These are phyloP conservation scores for Myzus persicae DNA, from an alignment of 1,140 invertebrate species.

Conservation along the genomic window DNA sequence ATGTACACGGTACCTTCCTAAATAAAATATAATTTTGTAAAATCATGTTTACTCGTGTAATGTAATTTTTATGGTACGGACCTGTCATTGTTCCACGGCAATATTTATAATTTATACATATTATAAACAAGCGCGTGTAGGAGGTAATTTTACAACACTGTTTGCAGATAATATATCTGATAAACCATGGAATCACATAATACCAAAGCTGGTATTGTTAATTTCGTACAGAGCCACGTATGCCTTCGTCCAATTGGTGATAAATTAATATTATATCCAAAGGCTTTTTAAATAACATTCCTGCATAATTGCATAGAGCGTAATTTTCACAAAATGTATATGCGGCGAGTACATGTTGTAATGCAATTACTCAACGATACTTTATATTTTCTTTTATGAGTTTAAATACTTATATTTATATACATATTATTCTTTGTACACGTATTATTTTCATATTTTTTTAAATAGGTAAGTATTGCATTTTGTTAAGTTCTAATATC, in stretches of 20 bases:
- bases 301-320: background rate
- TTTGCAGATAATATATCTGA: background rate
- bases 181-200: background rate
- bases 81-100: background rate
- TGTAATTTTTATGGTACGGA: background rate
- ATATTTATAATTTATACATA: background rate
- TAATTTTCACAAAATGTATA: background rate
- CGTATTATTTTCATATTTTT: background rate
- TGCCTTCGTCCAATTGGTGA: background rate
- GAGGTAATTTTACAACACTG: background rate
- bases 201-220: background rate
- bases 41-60: background rate
- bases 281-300: background rate
- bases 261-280: background rate
- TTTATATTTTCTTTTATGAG: background rate
- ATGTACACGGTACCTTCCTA: background rate
- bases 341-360: background rate
- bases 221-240: background rate
- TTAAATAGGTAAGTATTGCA: background rate
- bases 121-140: background rate
- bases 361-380: background rate
- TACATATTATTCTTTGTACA: background rate
- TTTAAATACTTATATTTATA: background rate
- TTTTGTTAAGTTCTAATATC: background rate
- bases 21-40: conserved; percentile 15